Percentiles rank a stretch among this genome's conserved stretches.
These are phyloP conservation scores for Proctacanthus coquilletti DNA, from an alignment of 1,140 invertebrate species.

Conservation along the genomic window DNA sequence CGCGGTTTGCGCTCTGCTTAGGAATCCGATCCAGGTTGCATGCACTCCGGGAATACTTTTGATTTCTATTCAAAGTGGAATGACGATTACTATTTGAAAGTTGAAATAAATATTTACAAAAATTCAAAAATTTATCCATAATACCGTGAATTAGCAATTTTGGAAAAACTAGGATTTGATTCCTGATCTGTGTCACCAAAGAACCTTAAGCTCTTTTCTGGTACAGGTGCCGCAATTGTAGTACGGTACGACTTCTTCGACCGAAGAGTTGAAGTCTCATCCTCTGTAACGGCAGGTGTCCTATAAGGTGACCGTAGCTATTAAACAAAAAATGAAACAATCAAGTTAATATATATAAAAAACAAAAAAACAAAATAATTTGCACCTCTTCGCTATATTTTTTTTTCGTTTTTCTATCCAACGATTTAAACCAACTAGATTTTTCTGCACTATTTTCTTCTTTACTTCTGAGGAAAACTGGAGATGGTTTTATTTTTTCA, in stretches of 20 bases:
- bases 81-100: too few relatives aligned
- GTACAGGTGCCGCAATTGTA: slow-evolving; percentile 30
- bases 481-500: slow-evolving; percentile 16
- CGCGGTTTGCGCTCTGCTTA: slow-evolving; percentile 12
- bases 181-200: slow-evolving; percentile 67
- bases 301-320: slow-evolving; percentile 22
- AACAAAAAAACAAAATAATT: not conserved
- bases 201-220: slow-evolving; percentile 54
- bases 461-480: slow-evolving; percentile 2
- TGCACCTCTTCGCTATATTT: slow-evolving; percentile 23
- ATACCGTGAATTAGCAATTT: too few relatives aligned
- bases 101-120: too few relatives aligned
- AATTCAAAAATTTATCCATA: too few relatives aligned
- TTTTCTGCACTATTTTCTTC: slow-evolving; percentile 19
- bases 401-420: slow-evolving; percentile 37
- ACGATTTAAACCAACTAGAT: slow-evolving; percentile 48
- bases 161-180: slow-evolving; percentile 39
- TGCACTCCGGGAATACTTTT: slow-evolving; percentile 27
- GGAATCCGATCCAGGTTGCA: slow-evolving; percentile 19
- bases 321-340: not conserved
- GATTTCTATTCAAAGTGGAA: slow-evolving; percentile 9
- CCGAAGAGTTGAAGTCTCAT: slow-evolving; percentile 33
- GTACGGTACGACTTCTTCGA: slow-evolving; percentile 28
- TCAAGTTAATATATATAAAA: not conserved
- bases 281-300: slow-evolving; percentile 27